These are phyloP conservation scores for Callithrix jacchus DNA, from an alignment of 2,113 vertebrate genomes.

Conservation along the genomic window DNA sequence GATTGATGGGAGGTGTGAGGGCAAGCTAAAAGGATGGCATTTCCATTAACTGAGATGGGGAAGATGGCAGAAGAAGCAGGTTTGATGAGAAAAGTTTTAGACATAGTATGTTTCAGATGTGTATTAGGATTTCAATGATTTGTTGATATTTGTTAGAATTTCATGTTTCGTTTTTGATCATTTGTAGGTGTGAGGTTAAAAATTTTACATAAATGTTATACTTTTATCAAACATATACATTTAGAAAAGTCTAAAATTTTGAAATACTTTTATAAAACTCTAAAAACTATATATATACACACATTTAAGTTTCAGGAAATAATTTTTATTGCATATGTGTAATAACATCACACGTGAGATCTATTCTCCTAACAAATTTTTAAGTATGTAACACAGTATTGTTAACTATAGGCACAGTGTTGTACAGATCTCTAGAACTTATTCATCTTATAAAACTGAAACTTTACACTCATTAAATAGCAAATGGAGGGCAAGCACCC, in stretches of 20 bases:
- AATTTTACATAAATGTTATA: not conserved
- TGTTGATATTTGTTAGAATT: not conserved
- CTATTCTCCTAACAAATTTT: not conserved
- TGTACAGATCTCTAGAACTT: not conserved
- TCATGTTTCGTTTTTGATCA: not conserved
- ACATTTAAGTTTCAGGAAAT: not conserved
- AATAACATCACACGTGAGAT: not conserved
- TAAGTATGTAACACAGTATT: not conserved
- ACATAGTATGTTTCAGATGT: not conserved
- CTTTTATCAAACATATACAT: not conserved
- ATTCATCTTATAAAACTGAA: not conserved
- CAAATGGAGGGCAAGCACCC: not conserved
- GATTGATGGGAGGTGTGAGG: not conserved
- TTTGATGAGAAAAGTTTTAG: not conserved
- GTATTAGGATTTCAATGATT: not conserved
- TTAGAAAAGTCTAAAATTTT: not conserved
- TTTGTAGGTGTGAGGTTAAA: not conserved
- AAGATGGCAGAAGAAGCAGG: not conserved
- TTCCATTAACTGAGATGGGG: not conserved
- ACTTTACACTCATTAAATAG: not conserved
- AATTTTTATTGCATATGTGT: not conserved
- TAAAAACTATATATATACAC: not conserved
- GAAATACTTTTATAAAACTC: not conserved
- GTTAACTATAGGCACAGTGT: not conserved
- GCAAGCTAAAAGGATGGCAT: rapidly evolving